These are phyloP conservation scores for Drosophila micromelanica DNA, from an alignment of 1,140 invertebrate species.

Conservation along the genomic window DNA sequence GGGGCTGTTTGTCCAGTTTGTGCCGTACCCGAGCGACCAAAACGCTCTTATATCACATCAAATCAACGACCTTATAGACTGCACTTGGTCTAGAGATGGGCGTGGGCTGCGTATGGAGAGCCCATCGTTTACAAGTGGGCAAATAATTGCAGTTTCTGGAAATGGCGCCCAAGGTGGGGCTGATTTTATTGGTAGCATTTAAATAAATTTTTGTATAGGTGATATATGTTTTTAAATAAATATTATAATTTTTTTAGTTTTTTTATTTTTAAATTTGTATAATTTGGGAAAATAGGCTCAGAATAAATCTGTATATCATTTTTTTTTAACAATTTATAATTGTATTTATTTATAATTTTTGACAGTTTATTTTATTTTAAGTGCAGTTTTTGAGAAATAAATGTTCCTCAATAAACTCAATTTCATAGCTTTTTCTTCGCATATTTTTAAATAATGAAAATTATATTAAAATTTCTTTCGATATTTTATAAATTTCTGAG, in stretches of 20 bases:
- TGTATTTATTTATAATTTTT: too few relatives aligned
- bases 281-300: too few relatives aligned
- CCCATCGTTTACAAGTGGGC: background rate
- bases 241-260: too few relatives aligned
- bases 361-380: too few relatives aligned
- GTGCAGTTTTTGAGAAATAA: too few relatives aligned
- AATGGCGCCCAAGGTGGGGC: constrained; percentile 11
- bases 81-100: constrained; percentile 21
- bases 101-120: background rate
- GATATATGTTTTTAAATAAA: background rate
- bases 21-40: constrained; percentile 10
- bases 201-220: background rate
- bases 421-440: too few relatives aligned
- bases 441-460: too few relatives aligned
- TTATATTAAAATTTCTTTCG: background rate
- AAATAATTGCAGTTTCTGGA: background rate
- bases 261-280: too few relatives aligned
- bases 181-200: background rate
- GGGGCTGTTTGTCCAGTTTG: constrained; percentile 26
- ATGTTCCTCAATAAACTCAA: too few relatives aligned
- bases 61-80: constrained; percentile 14
- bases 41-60: constrained; percentile 24
- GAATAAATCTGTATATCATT: too few relatives aligned
- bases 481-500: too few relatives aligned
- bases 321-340: too few relatives aligned